phyloP scores from a whole-genome alignment of 2,113 vertebrate genomes.

The Melanotaenia duboulayi region DNA sequence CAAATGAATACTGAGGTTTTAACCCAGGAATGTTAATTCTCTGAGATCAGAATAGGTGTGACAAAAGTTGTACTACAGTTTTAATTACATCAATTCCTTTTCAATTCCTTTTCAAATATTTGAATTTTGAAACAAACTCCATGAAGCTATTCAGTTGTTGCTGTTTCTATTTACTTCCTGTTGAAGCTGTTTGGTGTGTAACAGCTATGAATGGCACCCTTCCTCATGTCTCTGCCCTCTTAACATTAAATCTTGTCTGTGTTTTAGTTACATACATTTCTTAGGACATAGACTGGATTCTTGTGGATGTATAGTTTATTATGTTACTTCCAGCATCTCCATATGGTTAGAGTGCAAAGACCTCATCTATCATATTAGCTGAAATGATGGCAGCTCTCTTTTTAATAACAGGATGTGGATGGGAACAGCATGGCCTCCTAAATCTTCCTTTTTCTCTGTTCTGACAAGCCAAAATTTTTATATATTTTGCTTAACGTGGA shows the following conservation, averaged over 20 bases:
- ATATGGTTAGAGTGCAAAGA: constrained; percentile 9
- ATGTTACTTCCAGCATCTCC: background rate
- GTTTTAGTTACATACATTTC: constrained; percentile 18
- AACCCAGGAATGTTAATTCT: background rate
- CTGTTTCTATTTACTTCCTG: too few species aligned
- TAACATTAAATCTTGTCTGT: background rate
- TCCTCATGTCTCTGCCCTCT: background rate
- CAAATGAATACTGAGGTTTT: background rate
- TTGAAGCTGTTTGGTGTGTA: background rate
- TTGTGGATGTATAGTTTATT: background rate
- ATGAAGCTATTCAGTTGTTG: too few species aligned
- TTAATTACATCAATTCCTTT: too few species aligned
- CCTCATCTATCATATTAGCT: constrained; percentile 20
- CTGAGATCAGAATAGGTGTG: too few species aligned
- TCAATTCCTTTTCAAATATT: too few species aligned
- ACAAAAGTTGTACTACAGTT: too few species aligned
- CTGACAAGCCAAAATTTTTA: background rate
- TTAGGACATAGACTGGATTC: background rate
- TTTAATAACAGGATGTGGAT: constrained; percentile 47
- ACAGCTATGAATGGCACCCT: background rate
- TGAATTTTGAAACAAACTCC: too few species aligned
- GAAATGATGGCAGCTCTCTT: constrained; percentile 15
- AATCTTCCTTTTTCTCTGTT: constrained; percentile 22
- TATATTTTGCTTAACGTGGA: constrained; percentile 10
- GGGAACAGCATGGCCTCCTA: constrained; percentile 29